Evolutionary conservation across 1,140 invertebrate species (phyloP).

Genomic region (Theocolax elegans): DNA sequence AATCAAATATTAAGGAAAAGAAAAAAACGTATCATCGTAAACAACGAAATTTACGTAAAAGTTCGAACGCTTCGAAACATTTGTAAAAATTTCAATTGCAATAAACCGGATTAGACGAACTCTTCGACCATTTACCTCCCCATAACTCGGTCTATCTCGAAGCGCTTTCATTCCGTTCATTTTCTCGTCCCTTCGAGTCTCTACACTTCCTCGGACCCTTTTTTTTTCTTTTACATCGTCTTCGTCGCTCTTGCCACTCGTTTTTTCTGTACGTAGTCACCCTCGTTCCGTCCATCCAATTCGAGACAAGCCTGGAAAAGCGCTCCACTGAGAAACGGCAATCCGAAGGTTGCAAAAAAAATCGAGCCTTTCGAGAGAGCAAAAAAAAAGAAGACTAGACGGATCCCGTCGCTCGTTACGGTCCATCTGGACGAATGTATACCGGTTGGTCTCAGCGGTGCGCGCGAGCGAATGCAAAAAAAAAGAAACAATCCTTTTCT

Average conservation of each 20-base stretch:
- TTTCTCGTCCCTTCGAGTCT: constrained; percentile 9
- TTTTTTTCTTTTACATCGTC: background rate
- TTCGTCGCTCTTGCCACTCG: background rate
- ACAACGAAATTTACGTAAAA: background rate
- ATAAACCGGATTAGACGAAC: constrained; percentile 22
- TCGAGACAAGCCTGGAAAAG: constrained; percentile 27
- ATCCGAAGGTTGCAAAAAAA: constrained; percentile 39
- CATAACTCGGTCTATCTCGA: constrained; percentile 11
- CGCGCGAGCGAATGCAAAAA: constrained; percentile 20
- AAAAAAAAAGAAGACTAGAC: background rate
- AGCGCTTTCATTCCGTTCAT: constrained; percentile 32
- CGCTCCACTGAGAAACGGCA: constrained; percentile 8
- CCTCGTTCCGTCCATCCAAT: constrained; percentile 25
- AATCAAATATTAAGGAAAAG: too few species aligned
- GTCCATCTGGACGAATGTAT: constrained; percentile 5
- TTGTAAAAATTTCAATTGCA: constrained; percentile 24
- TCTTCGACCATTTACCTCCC: constrained; percentile 11
- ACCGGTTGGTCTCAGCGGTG: background rate
- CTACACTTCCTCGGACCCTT: background rate
- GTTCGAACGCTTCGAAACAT: background rate
- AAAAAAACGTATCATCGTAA: background rate
- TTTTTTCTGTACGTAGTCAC: constrained; percentile 26
- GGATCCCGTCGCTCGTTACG: constrained; percentile 3
- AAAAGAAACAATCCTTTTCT: constrained; percentile 34
- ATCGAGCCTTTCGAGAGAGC: constrained; percentile 10